Evolutionary conservation across 2,797 vertebrate genomes (phyloP).

Genomic region (Scolopax rusticola): DNA sequence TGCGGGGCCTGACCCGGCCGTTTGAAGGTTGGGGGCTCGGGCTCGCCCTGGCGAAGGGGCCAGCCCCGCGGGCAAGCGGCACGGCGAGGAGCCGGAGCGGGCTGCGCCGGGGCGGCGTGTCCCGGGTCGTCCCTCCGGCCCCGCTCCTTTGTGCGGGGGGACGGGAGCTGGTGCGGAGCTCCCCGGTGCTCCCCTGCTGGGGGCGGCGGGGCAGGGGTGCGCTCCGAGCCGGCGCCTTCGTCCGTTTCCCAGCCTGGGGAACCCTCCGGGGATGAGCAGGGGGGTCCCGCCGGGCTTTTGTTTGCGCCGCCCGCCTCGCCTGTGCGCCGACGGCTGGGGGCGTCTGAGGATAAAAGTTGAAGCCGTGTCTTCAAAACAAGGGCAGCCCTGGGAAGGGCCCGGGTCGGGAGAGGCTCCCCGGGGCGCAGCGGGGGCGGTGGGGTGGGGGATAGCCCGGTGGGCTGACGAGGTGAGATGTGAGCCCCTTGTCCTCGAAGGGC

Average conservation of each 20-base stretch:
- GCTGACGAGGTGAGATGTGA: neutral
- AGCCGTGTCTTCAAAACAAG: neutral
- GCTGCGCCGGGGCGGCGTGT: neutral
- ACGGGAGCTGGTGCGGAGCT: neutral
- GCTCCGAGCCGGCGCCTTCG: neutral
- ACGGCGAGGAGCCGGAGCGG: neutral
- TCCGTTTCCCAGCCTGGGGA: neutral
- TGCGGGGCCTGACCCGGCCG: neutral
- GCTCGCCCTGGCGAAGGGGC: neutral
- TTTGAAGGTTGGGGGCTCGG: neutral
- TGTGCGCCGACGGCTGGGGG: slow-evolving; percentile 21
- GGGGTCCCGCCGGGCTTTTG: neutral
- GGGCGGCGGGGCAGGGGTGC: neutral
- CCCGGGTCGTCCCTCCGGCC: neutral
- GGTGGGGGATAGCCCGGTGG: neutral
- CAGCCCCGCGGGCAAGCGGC: neutral
- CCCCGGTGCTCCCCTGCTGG: neutral
- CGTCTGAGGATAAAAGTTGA: neutral
- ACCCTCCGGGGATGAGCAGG: too few species aligned
- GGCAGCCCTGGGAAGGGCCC: neutral
- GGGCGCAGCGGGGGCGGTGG: too few species aligned
- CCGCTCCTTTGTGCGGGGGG: neutral
- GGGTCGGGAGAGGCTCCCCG: neutral
- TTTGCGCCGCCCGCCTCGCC: neutral
- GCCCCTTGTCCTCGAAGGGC: neutral